A percentile compares a stretch with the other conserved stretches of the same genome.
Evolutionary conservation across 30 jellyfish, hydroid and myxozoan genomes (phyloP).

Genomic region (Haliclystus octoradiatus): DNA sequence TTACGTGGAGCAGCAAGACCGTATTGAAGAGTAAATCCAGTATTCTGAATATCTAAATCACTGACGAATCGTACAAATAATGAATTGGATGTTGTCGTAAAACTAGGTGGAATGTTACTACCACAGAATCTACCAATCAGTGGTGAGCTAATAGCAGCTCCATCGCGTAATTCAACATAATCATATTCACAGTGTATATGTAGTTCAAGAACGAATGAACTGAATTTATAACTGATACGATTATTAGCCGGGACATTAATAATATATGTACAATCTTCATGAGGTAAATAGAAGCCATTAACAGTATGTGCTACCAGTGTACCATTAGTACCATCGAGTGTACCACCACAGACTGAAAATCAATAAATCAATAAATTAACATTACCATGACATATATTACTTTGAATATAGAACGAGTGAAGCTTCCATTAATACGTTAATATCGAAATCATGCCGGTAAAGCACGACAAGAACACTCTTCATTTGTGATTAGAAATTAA

Average conservation of each 20-base stretch:
- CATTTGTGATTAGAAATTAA: no score
- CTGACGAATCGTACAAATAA: conserved; percentile 46
- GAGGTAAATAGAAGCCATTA: conserved; percentile 30
- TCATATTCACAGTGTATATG: conserved; percentile 36
- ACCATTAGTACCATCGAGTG: conserved; percentile 18
- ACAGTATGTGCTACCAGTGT: conserved; percentile 3
- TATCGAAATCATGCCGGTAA: no score
- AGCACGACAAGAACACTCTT: no score
- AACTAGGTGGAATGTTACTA: conserved; percentile 53
- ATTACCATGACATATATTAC: no score
- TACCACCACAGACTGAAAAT: conserved; percentile 68
- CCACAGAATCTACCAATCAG: conserved; percentile 82
- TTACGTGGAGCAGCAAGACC: conserved; percentile 49
- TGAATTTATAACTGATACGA: conserved; percentile 30
- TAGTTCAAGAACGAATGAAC: conserved; percentile 44
- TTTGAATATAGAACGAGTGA: no score
- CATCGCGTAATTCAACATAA: conserved; percentile 67
- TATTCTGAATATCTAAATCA: conserved; percentile 23
- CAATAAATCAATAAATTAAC: not conserved
- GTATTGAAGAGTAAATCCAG: conserved; percentile 55
- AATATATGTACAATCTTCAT: conserved; percentile 65
- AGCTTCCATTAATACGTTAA: no score
- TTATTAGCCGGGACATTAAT: conserved; percentile 55
- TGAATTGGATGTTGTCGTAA: conserved; percentile 40
- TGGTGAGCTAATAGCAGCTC: conserved; percentile 35